Percentiles rank a stretch among this genome's conserved stretches.
phyloP scores from a whole-genome alignment of 2,113 vertebrate species.

The Syngnathus typhle region DNA sequence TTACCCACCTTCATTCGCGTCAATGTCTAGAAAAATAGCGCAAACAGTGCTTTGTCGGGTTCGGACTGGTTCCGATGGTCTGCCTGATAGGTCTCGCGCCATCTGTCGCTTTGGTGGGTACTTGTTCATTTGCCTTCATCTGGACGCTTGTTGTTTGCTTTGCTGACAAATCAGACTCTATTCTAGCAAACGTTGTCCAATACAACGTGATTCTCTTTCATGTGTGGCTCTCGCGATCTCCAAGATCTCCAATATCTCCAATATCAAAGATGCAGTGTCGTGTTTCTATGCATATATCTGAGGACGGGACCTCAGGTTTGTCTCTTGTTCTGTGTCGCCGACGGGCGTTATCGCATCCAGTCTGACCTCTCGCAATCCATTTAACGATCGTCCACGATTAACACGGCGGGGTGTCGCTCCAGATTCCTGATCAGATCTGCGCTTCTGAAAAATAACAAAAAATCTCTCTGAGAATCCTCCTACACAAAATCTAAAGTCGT shows the following conservation, averaged over 20 bases:
- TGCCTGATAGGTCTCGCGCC: not conserved
- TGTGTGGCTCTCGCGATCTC: no score
- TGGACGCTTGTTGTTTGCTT: not conserved
- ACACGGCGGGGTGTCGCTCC: constrained; percentile 20
- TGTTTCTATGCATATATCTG: no score
- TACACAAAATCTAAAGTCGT: constrained; percentile 39
- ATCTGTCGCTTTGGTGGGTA: not conserved
- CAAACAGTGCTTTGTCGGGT: not conserved
- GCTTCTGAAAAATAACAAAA: not conserved
- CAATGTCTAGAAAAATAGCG: not conserved
- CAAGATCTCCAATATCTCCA: no score
- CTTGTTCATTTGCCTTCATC: not conserved
- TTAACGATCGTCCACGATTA: constrained; percentile 19
- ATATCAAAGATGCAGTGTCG: no score
- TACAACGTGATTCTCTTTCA: no score
- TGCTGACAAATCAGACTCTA: no score
- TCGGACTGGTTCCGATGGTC: not conserved
- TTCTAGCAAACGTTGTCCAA: no score
- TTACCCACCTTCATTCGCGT: constrained; percentile 50
- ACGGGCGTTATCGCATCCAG: not conserved
- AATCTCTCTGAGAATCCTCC: constrained; percentile 31
- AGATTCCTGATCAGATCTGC: constrained; percentile 6
- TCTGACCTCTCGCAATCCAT: constrained; percentile 20
- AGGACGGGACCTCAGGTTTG: no score
- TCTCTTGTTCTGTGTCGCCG: not conserved